phyloP scores from a whole-genome alignment of 2,888 invertebrate genomes.

The Leptogaster cylindrica region DNA sequence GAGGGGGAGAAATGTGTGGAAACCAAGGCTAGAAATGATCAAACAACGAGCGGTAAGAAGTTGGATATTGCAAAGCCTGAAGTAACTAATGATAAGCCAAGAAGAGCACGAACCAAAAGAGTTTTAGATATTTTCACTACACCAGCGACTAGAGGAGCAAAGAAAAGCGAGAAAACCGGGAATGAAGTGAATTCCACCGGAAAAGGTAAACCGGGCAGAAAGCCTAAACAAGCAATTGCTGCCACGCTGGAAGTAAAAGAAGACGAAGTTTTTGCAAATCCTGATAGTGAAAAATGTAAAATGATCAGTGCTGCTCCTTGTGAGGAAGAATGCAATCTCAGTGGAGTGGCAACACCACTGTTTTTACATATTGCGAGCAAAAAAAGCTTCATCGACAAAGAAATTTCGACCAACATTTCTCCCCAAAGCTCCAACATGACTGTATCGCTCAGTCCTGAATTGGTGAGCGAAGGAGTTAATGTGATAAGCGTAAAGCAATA shows the following conservation, averaged over 20 bases:
- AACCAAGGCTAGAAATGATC: neutral
- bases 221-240: neutral
- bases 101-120: slow-evolving; percentile 1
- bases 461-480: slow-evolving; percentile 59
- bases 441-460: slow-evolving; percentile 58
- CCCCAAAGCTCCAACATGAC: slow-evolving; percentile 52
- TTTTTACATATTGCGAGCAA: slow-evolving; percentile 42
- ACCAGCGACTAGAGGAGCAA: neutral
- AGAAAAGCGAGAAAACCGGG: neutral
- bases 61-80: neutral
- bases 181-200: neutral
- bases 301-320: too few species aligned
- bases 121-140: neutral
- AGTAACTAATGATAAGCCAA: slow-evolving; percentile 13
- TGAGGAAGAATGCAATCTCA: too few species aligned
- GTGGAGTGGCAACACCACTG: slow-evolving; percentile 41
- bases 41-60: neutral
- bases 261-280: neutral
- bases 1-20: neutral
- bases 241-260: neutral
- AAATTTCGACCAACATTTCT: too few species aligned
- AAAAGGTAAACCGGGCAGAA: slow-evolving; percentile 8
- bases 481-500: slow-evolving; percentile 62
- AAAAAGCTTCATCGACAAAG: neutral
- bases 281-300: too few species aligned